Conservation (phyloP, 2,797 vertebrate species). For the Chromis chromis region DNA sequence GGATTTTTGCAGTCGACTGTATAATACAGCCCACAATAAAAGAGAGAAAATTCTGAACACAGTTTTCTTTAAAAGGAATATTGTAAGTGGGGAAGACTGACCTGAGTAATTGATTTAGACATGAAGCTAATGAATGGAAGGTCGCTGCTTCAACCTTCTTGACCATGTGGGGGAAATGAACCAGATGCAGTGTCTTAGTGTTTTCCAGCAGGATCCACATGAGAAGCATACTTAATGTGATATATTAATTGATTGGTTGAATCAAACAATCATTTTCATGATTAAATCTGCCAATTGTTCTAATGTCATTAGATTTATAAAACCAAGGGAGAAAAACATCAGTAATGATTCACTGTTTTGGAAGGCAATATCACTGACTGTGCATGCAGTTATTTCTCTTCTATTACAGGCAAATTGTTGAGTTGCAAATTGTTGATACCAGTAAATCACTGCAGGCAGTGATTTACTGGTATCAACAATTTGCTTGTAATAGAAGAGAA, state of each 20-base stretch:
- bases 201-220: neutral
- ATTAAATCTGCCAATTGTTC: neutral
- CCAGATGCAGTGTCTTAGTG: no score
- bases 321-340: neutral
- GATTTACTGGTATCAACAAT: neutral
- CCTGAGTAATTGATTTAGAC: slow-evolving; percentile 27
- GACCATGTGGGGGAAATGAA: neutral
- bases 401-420: no score
- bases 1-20: neutral
- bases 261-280: neutral
- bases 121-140: slow-evolving; percentile 23
- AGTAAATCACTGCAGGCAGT: no score
- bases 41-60: neutral
- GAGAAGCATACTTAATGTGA: neutral
- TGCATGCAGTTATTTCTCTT: no score
- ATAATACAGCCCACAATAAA: neutral
- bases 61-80: neutral
- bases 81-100: neutral
- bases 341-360: no score
- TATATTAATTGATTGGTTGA: neutral
- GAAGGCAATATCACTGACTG: no score
- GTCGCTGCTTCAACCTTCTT: neutral
- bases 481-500: neutral
- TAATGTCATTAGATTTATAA: neutral
- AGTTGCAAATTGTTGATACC: no score